Base-by-base conservation (phyloP, 2,797 vertebrate genomes). In the Taeniopygia guttata region DNA sequence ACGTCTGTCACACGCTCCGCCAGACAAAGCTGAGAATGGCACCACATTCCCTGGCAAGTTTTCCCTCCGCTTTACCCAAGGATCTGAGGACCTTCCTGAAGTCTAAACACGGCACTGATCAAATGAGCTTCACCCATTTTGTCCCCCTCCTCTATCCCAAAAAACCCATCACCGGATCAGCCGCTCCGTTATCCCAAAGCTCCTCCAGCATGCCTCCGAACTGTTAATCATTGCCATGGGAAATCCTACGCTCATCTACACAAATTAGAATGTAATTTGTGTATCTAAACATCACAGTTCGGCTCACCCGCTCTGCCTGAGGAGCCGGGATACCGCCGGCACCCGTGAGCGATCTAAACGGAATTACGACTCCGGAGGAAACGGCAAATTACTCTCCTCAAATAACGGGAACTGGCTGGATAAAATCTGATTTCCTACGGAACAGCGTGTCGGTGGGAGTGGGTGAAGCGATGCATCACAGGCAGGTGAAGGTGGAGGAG, bases 21-120 rank as follows among this genome's bases (percentile, higher is more conserved):
- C 8, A 95, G 95, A 93, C 94, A 67, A 93, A 90, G 92, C 93
- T 95, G 92, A 88, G 90, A 90, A 78, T 0, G 63, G 54, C 89
- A 66, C 63, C 84, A 13, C 8, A 4, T 60, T 64, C 76, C 7
- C 80, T 8, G 69, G 75, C 75, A 83, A 87, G 64, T 55, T 75
- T 36, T 59, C 64, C 60, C 82, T n/a, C 48, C 11, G 4, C 4
- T 45, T 55, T n/a, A 60, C 30, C 52, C 84, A 10, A 79, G 64
- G 85, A 56, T 59, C 62, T 56, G 21, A 64, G 19, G 9, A 60
- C 87, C 76, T 84, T 74, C 21, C 1, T 68, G 32, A 43, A 75
- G 78, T 16, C 25, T 22, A 29, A 67, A 84, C 62, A n/a, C 3
- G 25, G 48, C 58, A 11, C n/a, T 0, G 27, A 82, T 14, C 32